Evolutionary conservation across 2,888 invertebrate genomes (phyloP), one percentile per base, ranked within the genome.

Genomic region (Podotricha telesiphe): DNA sequence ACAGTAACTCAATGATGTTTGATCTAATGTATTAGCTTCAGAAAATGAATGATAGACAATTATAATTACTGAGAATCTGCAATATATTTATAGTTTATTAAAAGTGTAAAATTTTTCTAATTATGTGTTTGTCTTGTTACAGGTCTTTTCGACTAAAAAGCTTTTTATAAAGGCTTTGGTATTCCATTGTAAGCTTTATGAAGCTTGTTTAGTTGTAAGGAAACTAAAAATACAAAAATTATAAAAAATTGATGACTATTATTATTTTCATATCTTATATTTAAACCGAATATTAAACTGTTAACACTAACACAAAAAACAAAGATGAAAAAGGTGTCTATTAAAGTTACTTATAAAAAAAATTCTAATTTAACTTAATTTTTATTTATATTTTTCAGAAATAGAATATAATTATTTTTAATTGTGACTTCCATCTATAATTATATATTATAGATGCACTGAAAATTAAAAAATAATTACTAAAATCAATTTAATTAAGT

Each of bases 81-180:
- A 37, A 15, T 40, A 42, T 17, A 59, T 62, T 63, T 3, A 5
- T n/a, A 51, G 20, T 62, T 51, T 42, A 50, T 15, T 55, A 56
- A 7, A 15, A 58, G n/a, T 20, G 22, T 22, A 63, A 55, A 42
- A 17, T 67, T 68, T 65, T 66, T 73, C 71, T 75, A 76, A 76
- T 76, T 64, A 48, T 67, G n/a, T 45, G 77, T 80, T 87, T 81
- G 79, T 76, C 86, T 88, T 94, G 89, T 94, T 94, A 83, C 94
- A 95, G 95, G 96, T 94, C 95, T 96, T 81, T 96, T 96, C 82
- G 96, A 96, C 89, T 95, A 95, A 94, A 86, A 87, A 86, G 89
- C 89, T 90, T 86, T 87, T 83, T 81, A 78, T 79, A 79, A 83
- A 86, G 87, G 88, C 87, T 84, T 80, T 81, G 79, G 80, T 83